These are phyloP conservation scores for Okapia johnstoni DNA, from an alignment of 2,113 vertebrate genomes.

Conservation along the genomic window DNA sequence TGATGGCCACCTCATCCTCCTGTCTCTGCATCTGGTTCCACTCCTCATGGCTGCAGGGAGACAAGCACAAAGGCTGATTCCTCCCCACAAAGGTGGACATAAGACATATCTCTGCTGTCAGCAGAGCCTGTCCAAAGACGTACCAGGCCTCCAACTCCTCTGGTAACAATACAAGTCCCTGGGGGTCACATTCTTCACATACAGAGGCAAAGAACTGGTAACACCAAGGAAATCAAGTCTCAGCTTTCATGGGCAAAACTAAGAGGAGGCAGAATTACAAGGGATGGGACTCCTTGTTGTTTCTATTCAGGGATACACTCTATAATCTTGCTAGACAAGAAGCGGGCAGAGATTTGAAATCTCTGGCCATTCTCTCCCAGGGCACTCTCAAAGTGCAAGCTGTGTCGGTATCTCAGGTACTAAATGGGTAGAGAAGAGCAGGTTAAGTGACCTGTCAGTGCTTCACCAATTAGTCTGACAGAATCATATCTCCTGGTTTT, in stretches of 20 bases:
- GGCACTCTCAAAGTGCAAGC: neutral
- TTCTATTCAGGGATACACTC: neutral
- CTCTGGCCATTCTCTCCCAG: neutral
- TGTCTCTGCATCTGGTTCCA: constrained; percentile 93
- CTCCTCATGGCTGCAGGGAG: constrained; percentile 88
- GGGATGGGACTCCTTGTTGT: neutral
- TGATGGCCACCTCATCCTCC: constrained; percentile 89
- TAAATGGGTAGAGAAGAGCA: neutral
- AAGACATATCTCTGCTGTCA: neutral
- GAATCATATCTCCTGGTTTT: neutral
- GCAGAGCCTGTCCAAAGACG: neutral
- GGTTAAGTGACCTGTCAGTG: neutral
- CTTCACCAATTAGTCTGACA: neutral
- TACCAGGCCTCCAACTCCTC: neutral
- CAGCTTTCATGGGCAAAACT: constrained; percentile 7
- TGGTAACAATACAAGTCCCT: neutral
- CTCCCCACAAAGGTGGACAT: neutral
- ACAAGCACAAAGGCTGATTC: constrained; percentile 42
- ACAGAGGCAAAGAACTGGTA: neutral
- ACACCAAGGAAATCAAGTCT: neutral
- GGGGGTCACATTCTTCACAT: neutral
- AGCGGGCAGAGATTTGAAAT: neutral
- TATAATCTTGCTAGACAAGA: neutral
- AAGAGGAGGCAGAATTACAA: neutral
- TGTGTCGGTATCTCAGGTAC: neutral